Evolutionary conservation across 2,797 vertebrate genomes (phyloP).

Genomic region (Lepus oiostolus): DNA sequence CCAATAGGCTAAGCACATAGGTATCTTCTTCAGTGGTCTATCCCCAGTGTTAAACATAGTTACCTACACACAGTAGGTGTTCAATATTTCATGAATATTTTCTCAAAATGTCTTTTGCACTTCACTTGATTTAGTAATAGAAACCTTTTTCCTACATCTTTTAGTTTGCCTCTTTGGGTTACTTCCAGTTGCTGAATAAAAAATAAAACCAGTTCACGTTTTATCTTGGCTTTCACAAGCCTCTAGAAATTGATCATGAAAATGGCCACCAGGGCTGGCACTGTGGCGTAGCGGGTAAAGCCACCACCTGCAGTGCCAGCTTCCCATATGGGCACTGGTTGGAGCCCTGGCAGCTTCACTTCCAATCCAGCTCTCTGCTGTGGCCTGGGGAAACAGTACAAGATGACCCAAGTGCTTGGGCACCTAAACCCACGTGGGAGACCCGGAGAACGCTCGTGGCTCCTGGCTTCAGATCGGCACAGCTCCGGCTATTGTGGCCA

Average conservation of each 20-base stretch:
- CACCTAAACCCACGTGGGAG: too few relatives aligned
- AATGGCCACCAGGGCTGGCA: not conserved
- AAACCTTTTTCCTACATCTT: conserved; percentile 17
- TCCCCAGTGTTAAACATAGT: not conserved
- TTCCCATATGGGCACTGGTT: too few relatives aligned
- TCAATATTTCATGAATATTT: conserved; percentile 9
- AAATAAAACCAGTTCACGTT: conserved; percentile 5
- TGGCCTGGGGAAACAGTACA: too few relatives aligned
- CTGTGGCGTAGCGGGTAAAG: too few relatives aligned
- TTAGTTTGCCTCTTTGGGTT: conserved; percentile 1
- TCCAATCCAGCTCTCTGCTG: too few relatives aligned
- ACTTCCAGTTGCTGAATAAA: not conserved
- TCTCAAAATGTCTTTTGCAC: not conserved
- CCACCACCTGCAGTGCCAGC: too few relatives aligned
- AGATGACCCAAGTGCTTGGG: too few relatives aligned
- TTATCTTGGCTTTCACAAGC: conserved; percentile 52
- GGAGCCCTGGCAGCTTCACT: too few relatives aligned
- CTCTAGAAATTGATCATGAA: conserved; percentile 33
- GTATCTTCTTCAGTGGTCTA: not conserved
- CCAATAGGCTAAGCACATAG: not conserved
- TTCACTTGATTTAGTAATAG: conserved; percentile 11
- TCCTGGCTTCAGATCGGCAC: too few relatives aligned
- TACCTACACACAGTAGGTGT: not conserved
- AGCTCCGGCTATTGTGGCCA: too few relatives aligned
- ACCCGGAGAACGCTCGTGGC: too few relatives aligned